These are phyloP conservation scores for Struthidea cinerea DNA, from an alignment of 2,113 vertebrate genomes.

Conservation along the genomic window DNA sequence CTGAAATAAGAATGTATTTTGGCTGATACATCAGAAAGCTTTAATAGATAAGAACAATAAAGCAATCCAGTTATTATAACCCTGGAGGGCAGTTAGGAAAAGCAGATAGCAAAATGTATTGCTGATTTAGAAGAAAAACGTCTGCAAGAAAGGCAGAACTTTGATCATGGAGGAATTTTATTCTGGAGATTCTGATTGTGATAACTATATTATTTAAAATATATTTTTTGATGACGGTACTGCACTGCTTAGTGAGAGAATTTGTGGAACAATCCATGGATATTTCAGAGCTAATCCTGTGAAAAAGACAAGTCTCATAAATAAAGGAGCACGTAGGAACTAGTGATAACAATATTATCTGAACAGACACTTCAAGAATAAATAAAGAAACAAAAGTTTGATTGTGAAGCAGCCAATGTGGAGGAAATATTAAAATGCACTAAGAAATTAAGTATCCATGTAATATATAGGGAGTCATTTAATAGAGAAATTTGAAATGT, in stretches of 20 bases:
- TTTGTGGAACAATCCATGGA: not conserved
- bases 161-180: slow-evolving; percentile 41
- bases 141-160: not conserved
- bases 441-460: not conserved
- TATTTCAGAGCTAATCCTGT: not conserved
- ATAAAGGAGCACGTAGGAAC: not conserved
- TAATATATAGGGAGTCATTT: not conserved
- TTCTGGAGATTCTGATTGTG: slow-evolving; percentile 24
- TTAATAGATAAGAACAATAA: slow-evolving; percentile 22
- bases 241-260: not conserved
- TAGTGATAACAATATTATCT: not conserved
- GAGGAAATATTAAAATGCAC: not conserved
- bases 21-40: not conserved
- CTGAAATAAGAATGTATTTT: not conserved
- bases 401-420: not conserved
- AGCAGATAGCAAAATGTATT: slow-evolving; percentile 31
- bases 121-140: not conserved
- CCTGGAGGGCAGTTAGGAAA: not conserved
- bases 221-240: not conserved
- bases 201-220: not conserved
- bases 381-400: not conserved
- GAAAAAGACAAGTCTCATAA: not conserved
- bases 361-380: not conserved
- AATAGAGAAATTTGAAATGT: slow-evolving; percentile 10
- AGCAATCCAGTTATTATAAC: not conserved